Evolutionary conservation across 2,113 vertebrate genomes (phyloP).

Genomic region (Helogale parvula): DNA sequence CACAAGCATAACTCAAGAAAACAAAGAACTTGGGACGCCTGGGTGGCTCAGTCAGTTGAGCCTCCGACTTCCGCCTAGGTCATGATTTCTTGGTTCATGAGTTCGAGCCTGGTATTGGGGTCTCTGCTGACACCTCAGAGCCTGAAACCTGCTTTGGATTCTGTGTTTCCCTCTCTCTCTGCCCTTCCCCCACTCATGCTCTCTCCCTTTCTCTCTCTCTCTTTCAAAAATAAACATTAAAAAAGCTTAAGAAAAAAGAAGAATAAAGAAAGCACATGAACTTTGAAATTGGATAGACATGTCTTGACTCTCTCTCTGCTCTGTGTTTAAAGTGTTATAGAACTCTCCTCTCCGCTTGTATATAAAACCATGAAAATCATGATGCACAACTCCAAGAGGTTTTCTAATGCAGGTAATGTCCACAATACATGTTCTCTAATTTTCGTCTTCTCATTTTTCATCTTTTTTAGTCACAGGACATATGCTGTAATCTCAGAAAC

Average conservation of each 20-base stretch:
- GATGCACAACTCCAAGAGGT: not conserved
- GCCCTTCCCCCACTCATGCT: too few relatives aligned
- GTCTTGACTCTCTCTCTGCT: not conserved
- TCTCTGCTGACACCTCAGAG: too few relatives aligned
- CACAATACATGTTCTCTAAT: not conserved
- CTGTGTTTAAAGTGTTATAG: not conserved
- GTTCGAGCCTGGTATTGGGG: too few relatives aligned
- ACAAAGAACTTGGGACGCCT: not conserved
- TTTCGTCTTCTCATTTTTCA: not conserved
- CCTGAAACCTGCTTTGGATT: too few relatives aligned
- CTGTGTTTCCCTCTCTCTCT: too few relatives aligned
- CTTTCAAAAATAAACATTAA: too few relatives aligned
- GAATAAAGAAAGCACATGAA: not conserved
- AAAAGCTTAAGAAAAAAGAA: too few relatives aligned
- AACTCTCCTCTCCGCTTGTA: not conserved
- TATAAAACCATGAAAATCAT: not conserved
- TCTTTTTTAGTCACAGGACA: not conserved
- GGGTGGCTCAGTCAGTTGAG: too few relatives aligned
- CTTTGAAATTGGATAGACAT: not conserved
- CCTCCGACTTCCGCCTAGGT: too few relatives aligned
- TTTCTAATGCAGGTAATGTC: not conserved
- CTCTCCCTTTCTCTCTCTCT: too few relatives aligned
- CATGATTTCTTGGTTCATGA: too few relatives aligned
- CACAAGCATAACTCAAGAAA: not conserved
- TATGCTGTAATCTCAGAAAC: not conserved